phyloP scores from a whole-genome alignment of 2,797 vertebrate species.

The Poeciliopsis presidionis region DNA sequence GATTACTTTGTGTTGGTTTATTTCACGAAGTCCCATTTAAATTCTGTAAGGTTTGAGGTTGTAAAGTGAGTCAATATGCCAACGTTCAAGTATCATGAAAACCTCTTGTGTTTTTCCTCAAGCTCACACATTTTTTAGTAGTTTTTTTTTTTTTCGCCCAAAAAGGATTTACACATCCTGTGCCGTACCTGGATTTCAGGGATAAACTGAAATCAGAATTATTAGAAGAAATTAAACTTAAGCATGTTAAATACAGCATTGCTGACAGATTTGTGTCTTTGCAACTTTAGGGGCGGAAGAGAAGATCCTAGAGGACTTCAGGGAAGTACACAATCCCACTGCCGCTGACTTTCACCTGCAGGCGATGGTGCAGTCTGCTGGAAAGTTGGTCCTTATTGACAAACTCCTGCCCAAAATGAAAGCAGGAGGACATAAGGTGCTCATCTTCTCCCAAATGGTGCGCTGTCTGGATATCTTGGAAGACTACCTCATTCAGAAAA shows the following conservation, averaged over 20 bases:
- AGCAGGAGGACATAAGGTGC: constrained; percentile 97
- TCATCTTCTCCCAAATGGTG: constrained; percentile 99
- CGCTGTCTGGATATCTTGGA: constrained; percentile 98
- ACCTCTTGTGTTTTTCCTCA: not conserved
- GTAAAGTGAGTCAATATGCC: not conserved
- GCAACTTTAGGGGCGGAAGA: constrained; percentile 91
- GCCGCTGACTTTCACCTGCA: constrained; percentile 95
- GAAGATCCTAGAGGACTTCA: constrained; percentile 98
- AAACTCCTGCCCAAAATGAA: constrained; percentile 99
- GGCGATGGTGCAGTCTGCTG: constrained; percentile 99
- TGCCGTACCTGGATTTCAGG: not conserved
- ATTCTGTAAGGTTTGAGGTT: not conserved
- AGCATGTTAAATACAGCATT: not conserved
- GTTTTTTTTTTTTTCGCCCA: not conserved
- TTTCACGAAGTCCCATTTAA: not conserved
- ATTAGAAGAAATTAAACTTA: not conserved
- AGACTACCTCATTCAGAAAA: constrained; percentile 99
- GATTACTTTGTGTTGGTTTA: not conserved
- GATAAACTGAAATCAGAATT: not conserved
- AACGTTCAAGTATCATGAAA: not conserved
- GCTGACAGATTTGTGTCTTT: constrained; percentile 27
- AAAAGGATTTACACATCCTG: not conserved
- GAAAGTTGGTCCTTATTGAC: constrained; percentile 98
- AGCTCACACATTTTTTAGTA: not conserved
- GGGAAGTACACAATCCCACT: constrained; percentile 89